phyloP scores from a whole-genome alignment of 92 coral and sea anemone species.

The Epizoanthus ramosus region DNA sequence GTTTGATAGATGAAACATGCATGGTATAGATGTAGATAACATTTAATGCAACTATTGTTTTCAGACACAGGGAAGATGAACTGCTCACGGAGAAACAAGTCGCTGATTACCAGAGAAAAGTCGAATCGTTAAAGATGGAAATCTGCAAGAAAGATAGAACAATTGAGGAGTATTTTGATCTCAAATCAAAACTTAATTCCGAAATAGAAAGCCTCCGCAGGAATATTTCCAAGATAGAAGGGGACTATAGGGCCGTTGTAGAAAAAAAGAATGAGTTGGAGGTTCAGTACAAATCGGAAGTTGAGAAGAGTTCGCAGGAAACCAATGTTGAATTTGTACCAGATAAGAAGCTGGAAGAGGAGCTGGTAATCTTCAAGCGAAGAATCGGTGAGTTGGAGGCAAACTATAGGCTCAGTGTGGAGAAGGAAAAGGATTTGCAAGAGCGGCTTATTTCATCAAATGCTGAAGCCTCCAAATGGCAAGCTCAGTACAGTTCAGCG shows the following conservation, averaged over 20 bases:
- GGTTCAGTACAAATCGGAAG: conserved; percentile 48
- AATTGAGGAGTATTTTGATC: conserved; percentile 46
- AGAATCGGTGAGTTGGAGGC: conserved; percentile 58
- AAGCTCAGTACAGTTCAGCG: conserved; percentile 62
- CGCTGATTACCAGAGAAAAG: conserved; percentile 58
- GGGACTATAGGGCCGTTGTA: conserved; percentile 34
- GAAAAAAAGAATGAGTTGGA: conserved; percentile 66
- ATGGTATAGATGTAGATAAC: too few species aligned
- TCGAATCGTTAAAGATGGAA: conserved; percentile 51
- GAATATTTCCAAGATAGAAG: conserved; percentile 34
- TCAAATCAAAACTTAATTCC: conserved; percentile 47
- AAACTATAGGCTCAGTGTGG: conserved; percentile 53
- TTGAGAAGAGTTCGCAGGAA: conserved; percentile 37
- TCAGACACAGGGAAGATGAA: conserved; percentile 49
- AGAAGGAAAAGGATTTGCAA: conserved; percentile 71
- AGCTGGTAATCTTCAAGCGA: conserved; percentile 48
- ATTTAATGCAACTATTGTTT: not conserved
- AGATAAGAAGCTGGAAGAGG: conserved; percentile 63
- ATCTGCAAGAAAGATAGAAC: conserved; percentile 64
- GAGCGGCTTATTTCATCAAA: conserved; percentile 52
- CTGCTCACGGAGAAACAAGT: conserved; percentile 53
- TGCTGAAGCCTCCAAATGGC: conserved; percentile 64
- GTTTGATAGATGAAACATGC: too few species aligned
- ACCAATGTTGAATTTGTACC: conserved; percentile 36
- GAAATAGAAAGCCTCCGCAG: conserved; percentile 49